Percentiles rank a stretch among this genome's conserved stretches.
Evolutionary conservation across 2,888 invertebrate species (phyloP).

Genomic region (Brachypterus glaber): DNA sequence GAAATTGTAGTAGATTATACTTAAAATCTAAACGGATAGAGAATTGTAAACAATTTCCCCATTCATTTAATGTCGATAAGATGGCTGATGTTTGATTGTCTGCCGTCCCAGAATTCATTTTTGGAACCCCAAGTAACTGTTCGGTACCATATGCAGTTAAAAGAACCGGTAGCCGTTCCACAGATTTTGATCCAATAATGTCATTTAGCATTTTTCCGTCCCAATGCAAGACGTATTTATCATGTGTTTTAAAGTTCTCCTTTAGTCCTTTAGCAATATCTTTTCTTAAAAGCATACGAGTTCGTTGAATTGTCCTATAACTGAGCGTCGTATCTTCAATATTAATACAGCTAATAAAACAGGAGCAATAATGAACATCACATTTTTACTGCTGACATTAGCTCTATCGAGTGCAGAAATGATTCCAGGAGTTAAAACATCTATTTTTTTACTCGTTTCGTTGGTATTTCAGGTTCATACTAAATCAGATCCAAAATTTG

Average conservation of each 20-base stretch:
- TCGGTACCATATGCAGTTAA: no score
- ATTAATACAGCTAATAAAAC: neutral
- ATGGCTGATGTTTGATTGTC: no score
- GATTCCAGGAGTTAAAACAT: neutral
- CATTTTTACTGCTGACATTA: neutral
- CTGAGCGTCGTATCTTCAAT: neutral
- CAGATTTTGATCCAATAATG: neutral
- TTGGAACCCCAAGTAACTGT: no score
- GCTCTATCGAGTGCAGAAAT: neutral
- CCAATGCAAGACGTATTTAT: slow-evolving; percentile 10
- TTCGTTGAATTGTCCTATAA: neutral
- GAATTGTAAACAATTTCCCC: no score
- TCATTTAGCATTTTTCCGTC: slow-evolving; percentile 9
- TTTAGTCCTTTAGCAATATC: neutral
- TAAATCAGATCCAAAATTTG: neutral
- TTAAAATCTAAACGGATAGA: no score
- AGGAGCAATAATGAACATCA: neutral
- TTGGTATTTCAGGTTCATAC: neutral
- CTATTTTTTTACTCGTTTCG: slow-evolving; percentile 1
- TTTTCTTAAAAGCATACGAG: neutral
- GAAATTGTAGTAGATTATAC: no score
- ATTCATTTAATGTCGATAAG: no score
- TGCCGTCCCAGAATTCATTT: no score
- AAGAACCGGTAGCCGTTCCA: slow-evolving; percentile 8
- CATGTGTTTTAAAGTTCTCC: neutral